These are phyloP conservation scores for Syrista parreyssii DNA, from an alignment of 2,888 invertebrate species.

Conservation along the genomic window DNA sequence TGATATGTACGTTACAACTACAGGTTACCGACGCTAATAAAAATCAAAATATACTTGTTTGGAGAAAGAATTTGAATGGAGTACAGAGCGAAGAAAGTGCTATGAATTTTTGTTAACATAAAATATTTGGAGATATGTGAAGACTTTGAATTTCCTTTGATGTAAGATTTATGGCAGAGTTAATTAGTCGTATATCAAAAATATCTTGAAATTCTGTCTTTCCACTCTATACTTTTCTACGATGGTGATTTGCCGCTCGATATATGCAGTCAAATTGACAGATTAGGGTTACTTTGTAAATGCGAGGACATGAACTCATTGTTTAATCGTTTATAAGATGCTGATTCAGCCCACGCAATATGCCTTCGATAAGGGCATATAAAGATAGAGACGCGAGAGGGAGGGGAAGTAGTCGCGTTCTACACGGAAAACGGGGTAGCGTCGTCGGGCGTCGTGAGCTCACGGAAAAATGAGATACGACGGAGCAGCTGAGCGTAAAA, in stretches of 20 bases:
- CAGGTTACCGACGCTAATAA: neutral
- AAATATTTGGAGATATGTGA: neutral
- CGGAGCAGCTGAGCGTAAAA: constrained; percentile 62
- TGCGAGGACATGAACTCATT: neutral
- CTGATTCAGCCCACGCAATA: neutral
- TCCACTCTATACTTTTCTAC: no score
- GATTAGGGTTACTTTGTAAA: neutral
- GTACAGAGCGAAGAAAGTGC: neutral
- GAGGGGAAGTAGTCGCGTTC: constrained; percentile 25
- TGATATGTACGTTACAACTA: neutral
- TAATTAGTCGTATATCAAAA: no score
- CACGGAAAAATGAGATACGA: constrained; percentile 60
- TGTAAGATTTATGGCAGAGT: no score
- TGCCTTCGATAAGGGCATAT: neutral
- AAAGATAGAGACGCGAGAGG: constrained; percentile 20
- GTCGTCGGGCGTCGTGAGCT: constrained; percentile 23
- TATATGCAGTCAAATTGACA: neutral
- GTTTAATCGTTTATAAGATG: neutral
- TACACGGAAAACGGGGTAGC: neutral
- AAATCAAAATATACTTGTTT: neutral
- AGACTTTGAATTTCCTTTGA: neutral
- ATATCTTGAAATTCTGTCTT: no score
- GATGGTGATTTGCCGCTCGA: no score
- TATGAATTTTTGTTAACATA: no score
- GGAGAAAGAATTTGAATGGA: neutral